These are phyloP conservation scores for Crossocerus cetratus DNA, from an alignment of 2,888 invertebrate genomes.

Conservation along the genomic window DNA sequence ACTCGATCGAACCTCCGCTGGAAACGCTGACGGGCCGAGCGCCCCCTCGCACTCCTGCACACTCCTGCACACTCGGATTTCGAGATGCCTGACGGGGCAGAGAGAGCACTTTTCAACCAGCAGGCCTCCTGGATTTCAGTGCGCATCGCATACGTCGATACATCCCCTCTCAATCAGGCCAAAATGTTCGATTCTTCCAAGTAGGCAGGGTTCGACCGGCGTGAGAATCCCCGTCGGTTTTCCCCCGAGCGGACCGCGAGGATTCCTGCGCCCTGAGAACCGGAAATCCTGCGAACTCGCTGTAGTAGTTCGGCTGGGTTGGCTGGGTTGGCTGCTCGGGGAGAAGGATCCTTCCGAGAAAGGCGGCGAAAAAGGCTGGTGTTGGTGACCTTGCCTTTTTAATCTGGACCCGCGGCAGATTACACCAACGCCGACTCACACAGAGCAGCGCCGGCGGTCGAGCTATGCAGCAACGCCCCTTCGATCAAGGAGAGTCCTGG, in stretches of 20 bases:
- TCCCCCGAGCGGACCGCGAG: too few species aligned
- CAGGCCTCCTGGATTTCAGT: background rate
- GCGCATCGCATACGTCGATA: background rate
- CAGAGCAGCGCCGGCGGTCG: slow-evolving; percentile 23
- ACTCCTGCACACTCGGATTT: slow-evolving; percentile 29
- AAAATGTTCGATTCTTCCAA: background rate
- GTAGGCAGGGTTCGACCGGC: background rate
- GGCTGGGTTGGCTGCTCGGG: too few species aligned
- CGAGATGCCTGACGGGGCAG: slow-evolving; percentile 21
- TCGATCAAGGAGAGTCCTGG: slow-evolving; percentile 53
- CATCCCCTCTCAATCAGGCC: background rate
- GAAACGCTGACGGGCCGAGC: slow-evolving; percentile 41
- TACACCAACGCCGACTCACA: slow-evolving; percentile 17
- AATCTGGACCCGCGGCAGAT: slow-evolving; percentile 17
- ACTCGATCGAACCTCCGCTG: slow-evolving; percentile 25
- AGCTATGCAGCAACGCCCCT: slow-evolving; percentile 41
- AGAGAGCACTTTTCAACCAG: slow-evolving; percentile 12
- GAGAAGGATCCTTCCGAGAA: slow-evolving; percentile 1
- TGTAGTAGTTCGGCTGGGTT: too few species aligned
- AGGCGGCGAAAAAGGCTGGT: slow-evolving; percentile 14
- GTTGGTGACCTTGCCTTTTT: slow-evolving; percentile 20
- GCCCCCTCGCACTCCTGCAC: too few species aligned
- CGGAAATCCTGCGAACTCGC: too few species aligned
- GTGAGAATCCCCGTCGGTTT: too few species aligned
- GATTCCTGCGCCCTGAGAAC: too few species aligned